These are phyloP conservation scores for Chondrilla cf. caribensis DNA, from an alignment of 37 sponge, comb jelly and placozoan species.

Conservation along the genomic window DNA sequence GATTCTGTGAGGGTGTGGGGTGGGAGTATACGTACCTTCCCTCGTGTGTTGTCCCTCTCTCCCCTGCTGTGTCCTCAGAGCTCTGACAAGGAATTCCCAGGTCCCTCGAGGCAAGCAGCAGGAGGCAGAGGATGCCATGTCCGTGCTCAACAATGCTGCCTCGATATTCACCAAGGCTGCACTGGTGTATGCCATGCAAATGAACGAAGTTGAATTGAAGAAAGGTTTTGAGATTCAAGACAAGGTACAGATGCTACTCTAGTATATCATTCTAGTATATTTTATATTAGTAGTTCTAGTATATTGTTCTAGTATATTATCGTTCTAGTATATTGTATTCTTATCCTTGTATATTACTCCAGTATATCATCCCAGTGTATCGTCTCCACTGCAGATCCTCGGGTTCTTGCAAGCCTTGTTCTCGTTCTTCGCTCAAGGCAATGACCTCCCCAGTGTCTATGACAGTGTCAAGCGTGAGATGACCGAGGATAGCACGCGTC, in stretches of 20 bases:
- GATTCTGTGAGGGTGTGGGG: not conserved
- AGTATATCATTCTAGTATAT: not conserved
- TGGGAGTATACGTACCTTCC: not conserved
- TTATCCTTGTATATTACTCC: too few relatives aligned
- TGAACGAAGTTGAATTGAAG: constrained; percentile 11
- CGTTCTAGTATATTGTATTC: not conserved
- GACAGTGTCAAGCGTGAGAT: constrained; percentile 50
- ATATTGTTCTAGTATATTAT: too few relatives aligned
- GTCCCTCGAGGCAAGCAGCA: constrained; percentile 1
- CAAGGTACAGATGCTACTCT: not conserved
- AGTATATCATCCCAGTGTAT: not conserved
- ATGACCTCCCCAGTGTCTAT: constrained; percentile 47
- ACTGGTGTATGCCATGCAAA: constrained; percentile 6
- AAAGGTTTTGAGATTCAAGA: constrained; percentile 14
- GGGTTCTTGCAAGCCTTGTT: constrained; percentile 49
- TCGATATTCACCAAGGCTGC: constrained; percentile 5
- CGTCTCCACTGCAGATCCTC: constrained; percentile 41
- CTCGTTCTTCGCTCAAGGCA: constrained; percentile 66
- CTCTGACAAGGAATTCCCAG: not conserved
- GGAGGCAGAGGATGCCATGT: not conserved
- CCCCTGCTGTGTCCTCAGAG: not conserved
- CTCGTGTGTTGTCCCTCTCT: not conserved
- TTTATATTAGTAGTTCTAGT: too few relatives aligned
- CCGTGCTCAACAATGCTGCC: not conserved
- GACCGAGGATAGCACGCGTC: not conserved